phyloP scores from a whole-genome alignment of 2,888 invertebrate species.

The Aporophyla nigra region DNA sequence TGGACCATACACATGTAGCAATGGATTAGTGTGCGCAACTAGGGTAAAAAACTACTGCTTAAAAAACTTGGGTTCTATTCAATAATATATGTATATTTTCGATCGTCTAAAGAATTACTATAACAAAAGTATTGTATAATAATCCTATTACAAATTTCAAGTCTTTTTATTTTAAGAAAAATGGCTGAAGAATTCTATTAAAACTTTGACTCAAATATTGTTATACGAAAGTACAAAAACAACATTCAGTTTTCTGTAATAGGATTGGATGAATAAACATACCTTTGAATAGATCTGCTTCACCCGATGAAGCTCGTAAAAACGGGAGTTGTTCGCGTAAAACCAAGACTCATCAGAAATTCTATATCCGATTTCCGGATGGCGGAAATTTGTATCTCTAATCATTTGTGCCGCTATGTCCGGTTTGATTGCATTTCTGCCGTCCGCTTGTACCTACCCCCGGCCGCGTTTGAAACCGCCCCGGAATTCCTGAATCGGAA shows the following conservation, averaged over 20 bases:
- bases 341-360: conserved; percentile 19
- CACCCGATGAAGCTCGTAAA: not conserved
- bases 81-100: not conserved
- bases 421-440: conserved; percentile 22
- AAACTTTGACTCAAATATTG: conserved; percentile 22
- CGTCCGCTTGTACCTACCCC: not conserved
- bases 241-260: not conserved
- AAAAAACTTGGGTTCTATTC: not conserved
- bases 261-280: conserved; percentile 15
- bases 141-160: conserved; percentile 23
- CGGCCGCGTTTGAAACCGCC: not conserved
- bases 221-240: conserved; percentile 2
- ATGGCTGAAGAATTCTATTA: conserved; percentile 4
- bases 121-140: not conserved
- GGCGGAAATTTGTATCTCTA: conserved; percentile 20
- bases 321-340: not conserved
- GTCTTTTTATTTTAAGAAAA: not conserved
- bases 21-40: too few species aligned
- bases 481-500: conserved; percentile 23
- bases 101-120: not conserved
- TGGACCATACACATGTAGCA: too few species aligned
- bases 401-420: not conserved
- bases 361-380: conserved; percentile 15
- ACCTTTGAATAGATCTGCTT: conserved; percentile 7
- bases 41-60: not conserved